Evolutionary conservation across 2,888 invertebrate species (phyloP).

Genomic region (Shargacucullia verbasci): DNA sequence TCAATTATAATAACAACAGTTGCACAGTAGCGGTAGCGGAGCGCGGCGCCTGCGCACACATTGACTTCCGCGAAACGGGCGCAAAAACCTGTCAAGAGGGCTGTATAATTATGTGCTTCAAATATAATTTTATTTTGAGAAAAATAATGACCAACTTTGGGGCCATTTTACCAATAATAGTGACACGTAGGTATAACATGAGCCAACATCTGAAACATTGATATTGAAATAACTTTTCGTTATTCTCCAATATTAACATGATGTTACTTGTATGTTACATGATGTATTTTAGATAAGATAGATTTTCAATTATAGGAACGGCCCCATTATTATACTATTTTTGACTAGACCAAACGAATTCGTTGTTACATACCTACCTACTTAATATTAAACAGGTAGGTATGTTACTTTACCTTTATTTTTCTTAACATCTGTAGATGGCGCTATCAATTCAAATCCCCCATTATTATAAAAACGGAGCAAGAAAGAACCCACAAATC

Average conservation of each 20-base stretch:
- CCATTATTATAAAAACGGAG: conserved; percentile 21
- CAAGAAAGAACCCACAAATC: conserved; percentile 33
- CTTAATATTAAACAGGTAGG: too few species aligned
- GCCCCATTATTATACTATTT: too few species aligned
- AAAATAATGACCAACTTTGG: conserved; percentile 6
- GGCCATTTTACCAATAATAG: conserved; percentile 13
- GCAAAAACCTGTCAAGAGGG: conserved; percentile 46
- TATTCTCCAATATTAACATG: too few species aligned
- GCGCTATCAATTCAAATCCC: conserved; percentile 16
- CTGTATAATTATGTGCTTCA: conserved; percentile 54
- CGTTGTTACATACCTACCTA: too few species aligned
- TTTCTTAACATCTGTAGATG: conserved; percentile 6
- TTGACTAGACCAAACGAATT: too few species aligned
- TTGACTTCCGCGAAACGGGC: conserved; percentile 43
- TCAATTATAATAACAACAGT: conserved; percentile 31
- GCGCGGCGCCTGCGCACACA: conserved; percentile 50
- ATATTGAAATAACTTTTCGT: too few species aligned
- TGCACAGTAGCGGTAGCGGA: conserved; percentile 27
- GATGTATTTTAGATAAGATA: too few species aligned
- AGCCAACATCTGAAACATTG: too few species aligned
- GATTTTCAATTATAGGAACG: too few species aligned
- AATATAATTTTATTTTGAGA: conserved; percentile 33
- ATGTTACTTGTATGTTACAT: too few species aligned
- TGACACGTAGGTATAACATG: conserved; percentile 9
- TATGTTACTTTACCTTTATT: background rate